These are phyloP conservation scores for Thalpophila matura DNA, from an alignment of 2,888 invertebrate genomes.

Conservation along the genomic window DNA sequence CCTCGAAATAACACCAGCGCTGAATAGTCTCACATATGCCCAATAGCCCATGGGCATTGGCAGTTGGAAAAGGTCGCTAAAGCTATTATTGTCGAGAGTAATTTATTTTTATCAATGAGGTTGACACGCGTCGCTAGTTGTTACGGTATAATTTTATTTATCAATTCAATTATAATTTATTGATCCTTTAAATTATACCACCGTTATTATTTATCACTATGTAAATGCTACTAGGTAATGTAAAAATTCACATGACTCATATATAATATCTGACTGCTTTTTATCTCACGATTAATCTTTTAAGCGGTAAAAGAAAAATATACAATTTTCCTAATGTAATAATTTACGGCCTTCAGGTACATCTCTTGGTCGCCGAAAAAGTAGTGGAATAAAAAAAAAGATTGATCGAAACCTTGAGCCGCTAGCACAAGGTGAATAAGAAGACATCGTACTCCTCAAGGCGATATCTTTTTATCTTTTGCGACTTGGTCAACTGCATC, in stretches of 20 bases:
- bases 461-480: slow-evolving; percentile 54
- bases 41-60: slow-evolving; percentile 69
- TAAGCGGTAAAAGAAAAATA: slow-evolving; percentile 32
- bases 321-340: slow-evolving; percentile 53
- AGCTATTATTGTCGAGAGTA: slow-evolving; percentile 72
- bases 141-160: slow-evolving; percentile 74
- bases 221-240: slow-evolving; percentile 11
- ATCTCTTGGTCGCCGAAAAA: slow-evolving; percentile 67
- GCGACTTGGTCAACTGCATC: slow-evolving; percentile 22
- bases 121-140: slow-evolving; percentile 80
- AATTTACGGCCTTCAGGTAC: slow-evolving; percentile 52
- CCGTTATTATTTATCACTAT: slow-evolving; percentile 56
- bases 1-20: slow-evolving; percentile 13
- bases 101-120: slow-evolving; percentile 87
- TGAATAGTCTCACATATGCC: slow-evolving; percentile 37
- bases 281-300: slow-evolving; percentile 12
- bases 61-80: slow-evolving; percentile 78
- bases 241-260: slow-evolving; percentile 35
- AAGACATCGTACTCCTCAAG: slow-evolving; percentile 76
- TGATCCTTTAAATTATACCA: slow-evolving; percentile 63
- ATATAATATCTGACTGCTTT: slow-evolving; percentile 1
- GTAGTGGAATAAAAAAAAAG: slow-evolving; percentile 67
- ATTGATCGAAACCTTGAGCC: slow-evolving; percentile 71
- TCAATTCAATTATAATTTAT: slow-evolving; percentile 62
- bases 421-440: slow-evolving; percentile 70